Conservation (phyloP, 2,888 invertebrate species). For the Cylindroiulus punctatus region DNA sequence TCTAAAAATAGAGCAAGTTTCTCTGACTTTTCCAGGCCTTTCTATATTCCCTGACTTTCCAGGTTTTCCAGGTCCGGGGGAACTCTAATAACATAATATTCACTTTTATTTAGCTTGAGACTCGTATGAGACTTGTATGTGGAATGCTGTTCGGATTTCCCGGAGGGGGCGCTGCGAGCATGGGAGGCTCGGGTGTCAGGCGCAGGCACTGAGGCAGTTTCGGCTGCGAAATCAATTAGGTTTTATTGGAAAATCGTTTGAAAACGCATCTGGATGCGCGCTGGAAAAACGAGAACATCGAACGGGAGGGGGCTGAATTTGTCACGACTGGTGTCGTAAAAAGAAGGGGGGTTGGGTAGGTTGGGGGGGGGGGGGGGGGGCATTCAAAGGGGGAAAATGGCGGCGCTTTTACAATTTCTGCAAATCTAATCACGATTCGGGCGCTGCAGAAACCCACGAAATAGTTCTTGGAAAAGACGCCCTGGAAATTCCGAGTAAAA, state of each 20-base stretch:
- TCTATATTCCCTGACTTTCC: too few relatives aligned
- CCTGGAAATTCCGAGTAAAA: too few relatives aligned
- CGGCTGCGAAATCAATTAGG: conserved; percentile 28
- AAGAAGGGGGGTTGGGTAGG: background rate
- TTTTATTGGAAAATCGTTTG: conserved; percentile 38
- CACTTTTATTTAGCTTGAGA: too few relatives aligned
- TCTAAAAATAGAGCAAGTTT: too few relatives aligned
- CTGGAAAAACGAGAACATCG: conserved; percentile 20
- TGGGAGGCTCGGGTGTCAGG: background rate
- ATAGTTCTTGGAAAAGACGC: too few relatives aligned
- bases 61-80: too few relatives aligned
- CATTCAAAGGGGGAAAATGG: background rate
- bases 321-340: conserved; percentile 23
- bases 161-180: too few relatives aligned
- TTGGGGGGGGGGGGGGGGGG: background rate
- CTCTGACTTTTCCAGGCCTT: too few relatives aligned
- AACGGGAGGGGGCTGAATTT: conserved; percentile 33
- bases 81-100: too few relatives aligned
- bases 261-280: conserved; percentile 34
- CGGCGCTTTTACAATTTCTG: background rate
- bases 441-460: background rate
- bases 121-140: too few relatives aligned
- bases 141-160: too few relatives aligned
- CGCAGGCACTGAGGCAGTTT: background rate
- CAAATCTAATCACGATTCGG: conserved; percentile 30